Evolutionary conservation across 2,888 invertebrate species (phyloP).

Genomic region (Epicampocera succincta): DNA sequence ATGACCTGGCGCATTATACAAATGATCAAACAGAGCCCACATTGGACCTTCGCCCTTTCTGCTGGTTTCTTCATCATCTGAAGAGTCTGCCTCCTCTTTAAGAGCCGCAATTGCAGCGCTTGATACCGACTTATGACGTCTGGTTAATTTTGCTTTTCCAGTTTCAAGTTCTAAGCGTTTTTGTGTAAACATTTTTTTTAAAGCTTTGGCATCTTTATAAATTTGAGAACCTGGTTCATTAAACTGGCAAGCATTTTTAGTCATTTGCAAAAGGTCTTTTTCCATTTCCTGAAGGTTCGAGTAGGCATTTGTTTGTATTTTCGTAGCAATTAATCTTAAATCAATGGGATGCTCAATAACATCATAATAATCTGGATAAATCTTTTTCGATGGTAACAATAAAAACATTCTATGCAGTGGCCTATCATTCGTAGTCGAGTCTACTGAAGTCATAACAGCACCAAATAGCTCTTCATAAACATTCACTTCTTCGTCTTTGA

Average conservation of each 20-base stretch:
- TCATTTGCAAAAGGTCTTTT: constrained; percentile 93
- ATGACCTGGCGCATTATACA: constrained; percentile 86
- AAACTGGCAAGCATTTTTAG: constrained; percentile 96
- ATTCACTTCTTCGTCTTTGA: constrained; percentile 86
- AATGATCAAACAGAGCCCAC: constrained; percentile 94
- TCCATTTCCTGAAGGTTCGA: constrained; percentile 90
- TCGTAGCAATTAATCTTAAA: constrained; percentile 94
- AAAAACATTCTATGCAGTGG: constrained; percentile 93
- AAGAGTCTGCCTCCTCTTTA: constrained; percentile 85
- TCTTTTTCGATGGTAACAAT: constrained; percentile 93
- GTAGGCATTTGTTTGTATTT: constrained; percentile 93
- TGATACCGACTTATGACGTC: constrained; percentile 73
- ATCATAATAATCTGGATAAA: constrained; percentile 97
- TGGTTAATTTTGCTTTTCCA: constrained; percentile 83
- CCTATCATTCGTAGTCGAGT: constrained; percentile 87
- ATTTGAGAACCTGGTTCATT: constrained; percentile 98
- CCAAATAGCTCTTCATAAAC: constrained; percentile 95
- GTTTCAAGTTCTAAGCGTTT: constrained; percentile 89
- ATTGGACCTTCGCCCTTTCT: constrained; percentile 88
- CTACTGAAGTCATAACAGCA: constrained; percentile 92
- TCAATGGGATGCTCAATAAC: constrained; percentile 97
- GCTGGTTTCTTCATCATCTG: constrained; percentile 84
- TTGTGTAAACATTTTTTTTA: constrained; percentile 88
- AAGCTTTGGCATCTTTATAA: constrained; percentile 95
- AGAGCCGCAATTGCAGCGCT: constrained; percentile 79